phyloP scores from a whole-genome alignment of 2,113 vertebrate genomes.

The Takifugu flavidus region DNA sequence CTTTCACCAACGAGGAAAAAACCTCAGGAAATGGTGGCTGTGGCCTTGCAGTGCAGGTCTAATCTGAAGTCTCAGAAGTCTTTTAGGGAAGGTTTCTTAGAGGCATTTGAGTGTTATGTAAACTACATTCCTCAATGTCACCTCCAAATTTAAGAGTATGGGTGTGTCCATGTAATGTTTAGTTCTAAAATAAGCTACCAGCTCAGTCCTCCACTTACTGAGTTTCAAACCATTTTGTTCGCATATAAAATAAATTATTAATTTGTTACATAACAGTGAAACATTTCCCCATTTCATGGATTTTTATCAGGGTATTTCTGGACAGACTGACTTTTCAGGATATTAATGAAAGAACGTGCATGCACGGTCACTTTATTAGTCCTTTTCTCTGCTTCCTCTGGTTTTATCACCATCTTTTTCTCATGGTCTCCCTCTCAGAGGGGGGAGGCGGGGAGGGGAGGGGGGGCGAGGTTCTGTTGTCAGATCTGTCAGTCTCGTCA shows the following conservation, averaged over 20 bases:
- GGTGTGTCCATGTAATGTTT: background rate
- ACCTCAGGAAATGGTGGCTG: no score
- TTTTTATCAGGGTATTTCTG: background rate
- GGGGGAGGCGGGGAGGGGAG: slow-evolving; percentile 42
- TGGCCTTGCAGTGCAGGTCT: no score
- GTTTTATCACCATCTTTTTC: slow-evolving; percentile 48
- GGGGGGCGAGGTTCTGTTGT: slow-evolving; percentile 71
- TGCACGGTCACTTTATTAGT: slow-evolving; percentile 21
- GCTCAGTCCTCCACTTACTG: slow-evolving; percentile 18
- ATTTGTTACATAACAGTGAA: slow-evolving; percentile 61
- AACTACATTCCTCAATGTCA: background rate
- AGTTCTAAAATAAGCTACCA: background rate
- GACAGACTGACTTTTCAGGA: background rate
- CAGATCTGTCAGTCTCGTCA: slow-evolving; percentile 68
- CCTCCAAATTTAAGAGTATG: background rate
- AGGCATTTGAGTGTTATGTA: no score
- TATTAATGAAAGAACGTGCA: slow-evolving; percentile 11
- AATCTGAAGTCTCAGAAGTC: no score
- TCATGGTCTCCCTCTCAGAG: slow-evolving; percentile 45
- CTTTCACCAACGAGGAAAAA: no score
- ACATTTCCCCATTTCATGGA: slow-evolving; percentile 42
- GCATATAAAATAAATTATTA: slow-evolving; percentile 64
- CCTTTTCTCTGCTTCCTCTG: slow-evolving; percentile 21
- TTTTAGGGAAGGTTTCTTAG: no score
- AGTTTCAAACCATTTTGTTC: slow-evolving; percentile 31